phyloP scores from a whole-genome alignment of 2,888 invertebrate genomes.

The Julus scanicus region DNA sequence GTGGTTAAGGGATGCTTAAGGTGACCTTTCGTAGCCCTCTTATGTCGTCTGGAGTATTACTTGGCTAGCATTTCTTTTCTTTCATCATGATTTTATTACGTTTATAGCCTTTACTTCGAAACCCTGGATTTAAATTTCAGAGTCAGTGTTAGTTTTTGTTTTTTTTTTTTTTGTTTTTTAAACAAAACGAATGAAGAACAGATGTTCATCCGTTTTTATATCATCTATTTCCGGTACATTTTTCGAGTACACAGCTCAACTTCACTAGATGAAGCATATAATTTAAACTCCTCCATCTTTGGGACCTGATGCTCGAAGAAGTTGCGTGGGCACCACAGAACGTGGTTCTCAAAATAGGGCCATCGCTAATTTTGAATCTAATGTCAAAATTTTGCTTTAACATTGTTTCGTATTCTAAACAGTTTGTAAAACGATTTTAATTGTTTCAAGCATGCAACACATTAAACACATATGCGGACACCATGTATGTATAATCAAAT shows the following conservation, averaged over 20 bases:
- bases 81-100: background rate
- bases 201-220: constrained; percentile 20
- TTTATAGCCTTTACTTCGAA: constrained; percentile 11
- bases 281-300: background rate
- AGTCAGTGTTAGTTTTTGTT: background rate
- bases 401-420: too few relatives aligned
- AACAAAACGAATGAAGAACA: constrained; percentile 27
- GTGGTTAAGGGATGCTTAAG: background rate
- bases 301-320: too few relatives aligned
- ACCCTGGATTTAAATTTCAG: constrained; percentile 11
- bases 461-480: too few relatives aligned
- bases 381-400: too few relatives aligned
- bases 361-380: too few relatives aligned
- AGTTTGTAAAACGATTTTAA: too few relatives aligned
- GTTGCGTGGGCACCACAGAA: too few relatives aligned
- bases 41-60: background rate
- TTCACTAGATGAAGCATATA: background rate
- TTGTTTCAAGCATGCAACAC: too few relatives aligned
- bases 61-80: constrained; percentile 5
- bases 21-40: constrained; percentile 18
- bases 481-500: too few relatives aligned
- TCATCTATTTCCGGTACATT: background rate
- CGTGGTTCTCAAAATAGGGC: too few relatives aligned
- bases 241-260: background rate
- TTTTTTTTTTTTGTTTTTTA: background rate